A percentile compares a stretch with the other conserved stretches of the same genome.
These are phyloP conservation scores for Umimayanthus chanpuru DNA, from an alignment of 92 coral and sea anemone genomes.

Conservation along the genomic window DNA sequence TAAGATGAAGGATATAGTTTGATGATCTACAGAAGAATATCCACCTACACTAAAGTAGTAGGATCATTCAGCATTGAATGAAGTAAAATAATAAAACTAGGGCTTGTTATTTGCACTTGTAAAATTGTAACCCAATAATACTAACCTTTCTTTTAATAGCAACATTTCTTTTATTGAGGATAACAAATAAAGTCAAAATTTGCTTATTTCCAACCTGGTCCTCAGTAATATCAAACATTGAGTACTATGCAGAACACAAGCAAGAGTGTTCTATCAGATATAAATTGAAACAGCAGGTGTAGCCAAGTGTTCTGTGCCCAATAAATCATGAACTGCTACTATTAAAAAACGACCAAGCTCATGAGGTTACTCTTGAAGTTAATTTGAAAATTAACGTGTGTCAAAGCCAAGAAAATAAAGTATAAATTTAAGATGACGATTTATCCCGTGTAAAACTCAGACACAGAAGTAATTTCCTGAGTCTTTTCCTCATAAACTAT, in stretches of 20 bases:
- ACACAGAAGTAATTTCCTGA: too few species aligned
- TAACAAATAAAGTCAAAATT: too few species aligned
- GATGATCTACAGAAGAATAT: constrained; percentile 12
- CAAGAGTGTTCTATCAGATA: too few species aligned
- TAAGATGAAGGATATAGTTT: constrained; percentile 8
- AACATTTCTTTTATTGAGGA: too few species aligned
- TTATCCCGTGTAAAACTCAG: not conserved
- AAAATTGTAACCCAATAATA: too few species aligned
- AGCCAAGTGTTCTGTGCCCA: too few species aligned
- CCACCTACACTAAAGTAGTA: constrained; percentile 7
- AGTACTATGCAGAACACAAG: too few species aligned
- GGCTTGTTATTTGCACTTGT: not conserved
- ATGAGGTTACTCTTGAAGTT: constrained; percentile 13
- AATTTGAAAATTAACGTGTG: not conserved
- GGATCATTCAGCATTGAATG: constrained; percentile 2
- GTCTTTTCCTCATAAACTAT: too few species aligned
- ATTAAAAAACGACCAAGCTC: constrained; percentile 6
- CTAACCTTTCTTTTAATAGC: too few species aligned
- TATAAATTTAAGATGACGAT: not conserved
- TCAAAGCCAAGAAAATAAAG: constrained; percentile 10
- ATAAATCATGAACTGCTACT: not conserved
- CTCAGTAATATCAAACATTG: too few species aligned
- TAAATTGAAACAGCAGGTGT: too few species aligned
- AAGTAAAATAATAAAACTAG: constrained; percentile 10
- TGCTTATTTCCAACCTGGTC: too few species aligned